A percentile compares a stretch with the other conserved stretches of the same genome.
phyloP scores from a whole-genome alignment of 1,140 invertebrate genomes.

The Drosophila ironensis region DNA sequence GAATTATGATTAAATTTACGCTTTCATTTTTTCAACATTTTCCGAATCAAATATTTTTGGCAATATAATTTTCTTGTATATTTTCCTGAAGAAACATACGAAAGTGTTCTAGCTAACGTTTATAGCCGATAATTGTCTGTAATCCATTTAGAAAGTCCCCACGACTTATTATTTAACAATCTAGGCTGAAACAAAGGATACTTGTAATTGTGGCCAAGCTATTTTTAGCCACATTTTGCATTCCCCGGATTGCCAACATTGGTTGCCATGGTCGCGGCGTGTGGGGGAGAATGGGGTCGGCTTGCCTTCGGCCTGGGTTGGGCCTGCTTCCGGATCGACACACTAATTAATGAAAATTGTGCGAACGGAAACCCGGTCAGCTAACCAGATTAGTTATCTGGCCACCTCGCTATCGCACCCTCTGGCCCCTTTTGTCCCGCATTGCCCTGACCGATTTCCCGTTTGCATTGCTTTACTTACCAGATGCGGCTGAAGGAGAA shows the following conservation, averaged over 20 bases:
- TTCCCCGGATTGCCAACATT: background rate
- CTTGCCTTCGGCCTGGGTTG: conserved; percentile 2
- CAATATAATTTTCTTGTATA: no score
- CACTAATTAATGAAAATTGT: conserved; percentile 75
- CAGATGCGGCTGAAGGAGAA: conserved; percentile 89
- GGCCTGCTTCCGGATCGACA: conserved; percentile 31
- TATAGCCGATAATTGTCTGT: no score
- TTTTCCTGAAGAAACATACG: no score
- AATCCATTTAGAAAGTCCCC: no score
- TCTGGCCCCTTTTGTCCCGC: background rate
- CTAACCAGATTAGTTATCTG: conserved; percentile 35
- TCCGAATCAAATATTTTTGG: no score
- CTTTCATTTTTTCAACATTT: no score
- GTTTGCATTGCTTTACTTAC: background rate
- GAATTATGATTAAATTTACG: no score
- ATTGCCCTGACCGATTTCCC: background rate
- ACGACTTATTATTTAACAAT: no score
- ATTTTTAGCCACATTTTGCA: background rate
- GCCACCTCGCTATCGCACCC: background rate
- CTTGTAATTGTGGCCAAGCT: no score
- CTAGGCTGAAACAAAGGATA: no score
- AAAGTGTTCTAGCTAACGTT: no score
- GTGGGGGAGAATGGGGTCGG: background rate
- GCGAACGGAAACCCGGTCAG: conserved; percentile 23
- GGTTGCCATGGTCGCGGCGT: background rate